Percentiles rank a stretch among this genome's conserved stretches.
phyloP scores from a whole-genome alignment of 1,140 invertebrate species.

The Drosophila orena region DNA sequence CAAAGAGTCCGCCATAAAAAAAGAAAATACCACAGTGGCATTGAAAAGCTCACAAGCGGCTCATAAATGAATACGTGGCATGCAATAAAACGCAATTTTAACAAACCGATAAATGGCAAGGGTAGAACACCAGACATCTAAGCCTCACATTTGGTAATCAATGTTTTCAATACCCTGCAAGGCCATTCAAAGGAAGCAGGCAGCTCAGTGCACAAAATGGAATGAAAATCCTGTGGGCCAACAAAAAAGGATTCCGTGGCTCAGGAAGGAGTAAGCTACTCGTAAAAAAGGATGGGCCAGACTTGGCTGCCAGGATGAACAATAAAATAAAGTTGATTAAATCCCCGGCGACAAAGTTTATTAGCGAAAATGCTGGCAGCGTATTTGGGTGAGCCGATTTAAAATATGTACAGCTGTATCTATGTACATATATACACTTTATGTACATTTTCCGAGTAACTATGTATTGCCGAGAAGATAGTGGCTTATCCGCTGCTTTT shows the following conservation, averaged over 20 bases:
- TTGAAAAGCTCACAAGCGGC: slow-evolving; percentile 10
- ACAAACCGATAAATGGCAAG: slow-evolving; percentile 27
- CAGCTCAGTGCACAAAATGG: slow-evolving; percentile 19
- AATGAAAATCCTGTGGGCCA: slow-evolving; percentile 47
- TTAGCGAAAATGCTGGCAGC: slow-evolving; percentile 21
- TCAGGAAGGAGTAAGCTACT: not conserved
- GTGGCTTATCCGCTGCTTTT: slow-evolving; percentile 17
- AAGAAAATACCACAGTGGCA: slow-evolving; percentile 12
- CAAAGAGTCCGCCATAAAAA: slow-evolving; percentile 48
- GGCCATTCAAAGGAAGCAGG: slow-evolving; percentile 34
- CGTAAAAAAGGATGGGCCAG: slow-evolving; percentile 12
- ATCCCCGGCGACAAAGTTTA: slow-evolving; percentile 49
- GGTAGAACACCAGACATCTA: slow-evolving; percentile 4
- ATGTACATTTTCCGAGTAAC: slow-evolving; percentile 10
- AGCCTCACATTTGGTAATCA: slow-evolving; percentile 56
- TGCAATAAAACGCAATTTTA: slow-evolving; percentile 63
- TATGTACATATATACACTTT: not conserved
- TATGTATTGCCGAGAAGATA: slow-evolving; percentile 23
- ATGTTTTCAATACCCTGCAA: slow-evolving; percentile 41
- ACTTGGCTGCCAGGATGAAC: slow-evolving; percentile 18
- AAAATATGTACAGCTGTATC: not conserved
- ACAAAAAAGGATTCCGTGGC: slow-evolving; percentile 26
- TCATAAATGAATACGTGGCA: slow-evolving; percentile 34
- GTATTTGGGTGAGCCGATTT: slow-evolving; percentile 10
- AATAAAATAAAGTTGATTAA: slow-evolving; percentile 71